Conservation (phyloP, 2,797 vertebrate species). For the Chaetophractus vellerosus region DNA sequence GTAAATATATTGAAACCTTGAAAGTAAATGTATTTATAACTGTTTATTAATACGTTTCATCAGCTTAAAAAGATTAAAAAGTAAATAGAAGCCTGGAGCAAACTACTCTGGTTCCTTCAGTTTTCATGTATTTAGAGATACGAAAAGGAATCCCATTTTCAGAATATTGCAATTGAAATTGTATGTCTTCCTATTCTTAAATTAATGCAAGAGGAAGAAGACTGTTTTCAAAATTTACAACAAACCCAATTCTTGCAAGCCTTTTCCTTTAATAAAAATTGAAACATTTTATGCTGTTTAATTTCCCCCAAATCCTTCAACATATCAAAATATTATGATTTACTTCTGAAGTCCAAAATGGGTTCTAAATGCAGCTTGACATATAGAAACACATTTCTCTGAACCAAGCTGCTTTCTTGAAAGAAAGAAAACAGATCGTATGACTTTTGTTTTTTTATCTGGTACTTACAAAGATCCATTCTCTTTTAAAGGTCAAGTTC, state of each 20-base stretch:
- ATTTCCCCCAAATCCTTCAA: not conserved
- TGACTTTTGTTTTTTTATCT: constrained; percentile 56
- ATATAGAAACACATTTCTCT: constrained; percentile 29
- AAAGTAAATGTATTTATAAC: not conserved
- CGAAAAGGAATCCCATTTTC: not conserved
- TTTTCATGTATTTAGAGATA: not conserved
- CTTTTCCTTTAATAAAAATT: not conserved
- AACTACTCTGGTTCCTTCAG: not conserved
- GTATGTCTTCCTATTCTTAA: not conserved
- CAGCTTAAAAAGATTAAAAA: not conserved
- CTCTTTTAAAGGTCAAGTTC: constrained; percentile 75
- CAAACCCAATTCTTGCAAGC: not conserved
- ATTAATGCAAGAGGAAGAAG: not conserved
- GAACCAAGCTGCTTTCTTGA: not conserved
- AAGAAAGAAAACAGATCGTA: constrained; percentile 27
- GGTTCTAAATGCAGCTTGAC: not conserved
- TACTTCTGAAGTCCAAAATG: not conserved
- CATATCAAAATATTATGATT: not conserved
- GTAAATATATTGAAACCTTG: not conserved
- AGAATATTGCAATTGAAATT: not conserved
- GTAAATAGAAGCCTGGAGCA: not conserved
- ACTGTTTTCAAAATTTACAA: not conserved
- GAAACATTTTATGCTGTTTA: not conserved
- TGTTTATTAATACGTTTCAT: not conserved
- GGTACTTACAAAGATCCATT: constrained; percentile 51